Conservation (phyloP, 2,113 vertebrate genomes). For the Ceyx melanurus region DNA sequence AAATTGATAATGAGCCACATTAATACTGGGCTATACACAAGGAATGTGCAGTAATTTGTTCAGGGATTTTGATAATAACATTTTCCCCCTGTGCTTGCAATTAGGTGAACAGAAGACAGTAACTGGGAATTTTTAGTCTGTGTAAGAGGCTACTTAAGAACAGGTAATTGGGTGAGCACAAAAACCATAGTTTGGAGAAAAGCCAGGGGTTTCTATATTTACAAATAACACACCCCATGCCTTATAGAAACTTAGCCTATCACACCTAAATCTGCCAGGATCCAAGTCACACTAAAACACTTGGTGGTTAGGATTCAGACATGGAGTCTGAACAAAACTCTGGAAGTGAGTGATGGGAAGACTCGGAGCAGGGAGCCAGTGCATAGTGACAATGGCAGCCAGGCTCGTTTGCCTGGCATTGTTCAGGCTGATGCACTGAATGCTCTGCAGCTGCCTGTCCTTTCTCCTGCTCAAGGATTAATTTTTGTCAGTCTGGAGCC, state of each 20-base stretch:
- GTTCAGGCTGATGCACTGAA: background rate
- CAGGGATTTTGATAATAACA: background rate
- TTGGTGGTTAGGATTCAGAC: background rate
- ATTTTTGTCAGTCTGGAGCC: background rate
- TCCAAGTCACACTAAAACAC: background rate
- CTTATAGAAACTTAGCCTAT: background rate
- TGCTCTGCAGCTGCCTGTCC: background rate
- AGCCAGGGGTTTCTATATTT: background rate
- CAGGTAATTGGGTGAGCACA: background rate
- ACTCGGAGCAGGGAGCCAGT: background rate
- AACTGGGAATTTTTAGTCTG: background rate
- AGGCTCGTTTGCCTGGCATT: background rate
- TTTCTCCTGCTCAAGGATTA: background rate
- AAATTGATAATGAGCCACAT: background rate
- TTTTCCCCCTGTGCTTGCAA: background rate
- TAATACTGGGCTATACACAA: background rate
- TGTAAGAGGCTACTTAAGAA: background rate
- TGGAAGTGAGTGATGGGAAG: background rate
- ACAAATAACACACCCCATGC: background rate
- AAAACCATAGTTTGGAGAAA: background rate
- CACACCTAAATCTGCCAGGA: background rate
- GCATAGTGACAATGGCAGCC: background rate
- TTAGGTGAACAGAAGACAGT: background rate
- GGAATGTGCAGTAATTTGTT: background rate
- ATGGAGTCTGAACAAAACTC: background rate